Conservation (phyloP, 2,113 vertebrate species). For the Siniperca knerii region DNA sequence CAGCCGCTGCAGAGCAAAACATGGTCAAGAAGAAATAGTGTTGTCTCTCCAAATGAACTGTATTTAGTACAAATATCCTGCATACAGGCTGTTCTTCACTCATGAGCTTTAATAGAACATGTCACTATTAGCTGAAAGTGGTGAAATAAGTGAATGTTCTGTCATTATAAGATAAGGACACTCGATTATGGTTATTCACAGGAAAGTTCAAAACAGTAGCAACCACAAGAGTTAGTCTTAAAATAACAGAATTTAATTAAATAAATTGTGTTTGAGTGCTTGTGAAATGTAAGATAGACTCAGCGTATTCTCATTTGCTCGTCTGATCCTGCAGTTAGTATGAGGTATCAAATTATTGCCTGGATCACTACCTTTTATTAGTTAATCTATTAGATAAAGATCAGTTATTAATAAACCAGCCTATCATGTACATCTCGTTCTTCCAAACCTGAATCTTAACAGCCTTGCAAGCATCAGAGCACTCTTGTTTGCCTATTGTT, state of each 20-base stretch:
- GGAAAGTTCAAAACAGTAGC: neutral
- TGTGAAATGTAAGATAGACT: neutral
- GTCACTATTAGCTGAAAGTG: neutral
- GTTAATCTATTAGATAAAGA: too few relatives aligned
- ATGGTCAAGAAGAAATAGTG: neutral
- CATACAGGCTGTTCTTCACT: neutral
- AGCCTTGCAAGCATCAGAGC: neutral
- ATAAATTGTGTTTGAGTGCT: neutral
- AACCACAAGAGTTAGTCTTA: neutral
- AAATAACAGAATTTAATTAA: neutral
- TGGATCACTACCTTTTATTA: neutral
- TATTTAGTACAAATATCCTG: neutral
- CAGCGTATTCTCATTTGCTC: neutral
- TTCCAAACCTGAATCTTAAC: neutral
- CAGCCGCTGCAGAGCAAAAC: neutral
- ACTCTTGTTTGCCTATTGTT: too few relatives aligned
- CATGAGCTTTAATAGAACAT: neutral
- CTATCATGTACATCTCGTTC: neutral
- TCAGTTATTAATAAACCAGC: neutral
- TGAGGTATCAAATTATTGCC: neutral
- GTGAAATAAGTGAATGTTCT: neutral
- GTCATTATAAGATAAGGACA: neutral
- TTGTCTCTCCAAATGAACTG: neutral
- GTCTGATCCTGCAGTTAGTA: neutral
- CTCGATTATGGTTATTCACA: neutral